These are phyloP conservation scores for Parnassius smintheus DNA, from an alignment of 2,888 invertebrate species.

Conservation along the genomic window DNA sequence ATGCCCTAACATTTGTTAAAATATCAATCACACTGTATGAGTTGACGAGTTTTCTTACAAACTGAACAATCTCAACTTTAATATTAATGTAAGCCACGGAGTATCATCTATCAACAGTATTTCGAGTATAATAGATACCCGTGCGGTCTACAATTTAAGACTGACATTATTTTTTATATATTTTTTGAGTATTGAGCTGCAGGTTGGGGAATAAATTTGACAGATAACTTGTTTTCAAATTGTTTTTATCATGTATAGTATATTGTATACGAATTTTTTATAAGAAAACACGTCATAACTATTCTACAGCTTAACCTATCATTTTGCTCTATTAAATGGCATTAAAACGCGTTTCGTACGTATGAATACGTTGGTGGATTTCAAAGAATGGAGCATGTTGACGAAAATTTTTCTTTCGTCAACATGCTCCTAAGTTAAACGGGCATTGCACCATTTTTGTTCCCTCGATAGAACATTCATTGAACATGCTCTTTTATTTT, in stretches of 20 bases:
- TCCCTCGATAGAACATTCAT: slow-evolving; percentile 6
- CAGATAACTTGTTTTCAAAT: too few species aligned
- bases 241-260: too few species aligned
- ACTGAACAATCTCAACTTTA: slow-evolving; percentile 2
- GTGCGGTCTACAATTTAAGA: too few species aligned
- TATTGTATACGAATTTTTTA: not conserved
- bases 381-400: not conserved
- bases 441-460: slow-evolving; percentile 24
- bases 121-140: too few species aligned
- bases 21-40: slow-evolving; percentile 16
- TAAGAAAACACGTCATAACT: slow-evolving; percentile 7
- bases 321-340: slow-evolving; percentile 24
- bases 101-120: too few species aligned
- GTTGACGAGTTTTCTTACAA: slow-evolving; percentile 13
- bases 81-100: too few species aligned
- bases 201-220: too few species aligned
- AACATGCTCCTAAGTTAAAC: slow-evolving; percentile 12
- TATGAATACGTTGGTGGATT: slow-evolving; percentile 6
- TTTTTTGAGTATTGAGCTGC: too few species aligned
- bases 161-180: too few species aligned
- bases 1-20: slow-evolving; percentile 18
- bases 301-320: slow-evolving; percentile 11
- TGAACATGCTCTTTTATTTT: too few species aligned
- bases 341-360: slow-evolving; percentile 7
- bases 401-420: not conserved